phyloP scores from a whole-genome alignment of 2,113 vertebrate species.

The Corythoichthys intestinalis region DNA sequence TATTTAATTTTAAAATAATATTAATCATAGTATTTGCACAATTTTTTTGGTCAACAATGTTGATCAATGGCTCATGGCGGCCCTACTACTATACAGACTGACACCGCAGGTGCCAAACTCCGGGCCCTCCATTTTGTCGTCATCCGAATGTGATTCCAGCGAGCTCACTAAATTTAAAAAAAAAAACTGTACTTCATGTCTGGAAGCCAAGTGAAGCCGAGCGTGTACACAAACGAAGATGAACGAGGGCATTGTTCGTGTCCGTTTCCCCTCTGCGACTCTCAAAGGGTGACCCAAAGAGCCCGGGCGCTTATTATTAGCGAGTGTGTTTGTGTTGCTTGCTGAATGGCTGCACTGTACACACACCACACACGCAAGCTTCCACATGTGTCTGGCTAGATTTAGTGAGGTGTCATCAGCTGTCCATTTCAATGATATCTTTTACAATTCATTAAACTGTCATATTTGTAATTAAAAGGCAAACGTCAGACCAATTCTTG shows the following conservation, averaged over 20 bases:
- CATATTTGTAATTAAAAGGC: no score
- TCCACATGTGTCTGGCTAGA: constrained; percentile 14
- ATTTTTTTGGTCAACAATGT: no score
- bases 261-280: constrained; percentile 21
- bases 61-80: no score
- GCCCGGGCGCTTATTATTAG: constrained; percentile 39
- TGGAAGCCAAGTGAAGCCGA: constrained; percentile 20
- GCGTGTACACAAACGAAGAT: constrained; percentile 32
- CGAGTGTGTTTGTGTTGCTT: constrained; percentile 30
- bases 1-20: no score
- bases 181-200: not conserved
- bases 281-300: constrained; percentile 63
- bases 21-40: no score
- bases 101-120: not conserved
- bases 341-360: constrained; percentile 39
- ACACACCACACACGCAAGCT: constrained; percentile 6
- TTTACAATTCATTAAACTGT: no score
- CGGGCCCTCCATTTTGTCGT: not conserved
- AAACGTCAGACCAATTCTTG: no score
- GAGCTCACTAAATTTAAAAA: not conserved
- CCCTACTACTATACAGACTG: no score
- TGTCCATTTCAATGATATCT: no score
- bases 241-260: constrained; percentile 57
- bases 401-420: no score
- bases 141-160: not conserved